phyloP scores from a whole-genome alignment of 2,797 vertebrate genomes.

The Simalia tracyae region DNA sequence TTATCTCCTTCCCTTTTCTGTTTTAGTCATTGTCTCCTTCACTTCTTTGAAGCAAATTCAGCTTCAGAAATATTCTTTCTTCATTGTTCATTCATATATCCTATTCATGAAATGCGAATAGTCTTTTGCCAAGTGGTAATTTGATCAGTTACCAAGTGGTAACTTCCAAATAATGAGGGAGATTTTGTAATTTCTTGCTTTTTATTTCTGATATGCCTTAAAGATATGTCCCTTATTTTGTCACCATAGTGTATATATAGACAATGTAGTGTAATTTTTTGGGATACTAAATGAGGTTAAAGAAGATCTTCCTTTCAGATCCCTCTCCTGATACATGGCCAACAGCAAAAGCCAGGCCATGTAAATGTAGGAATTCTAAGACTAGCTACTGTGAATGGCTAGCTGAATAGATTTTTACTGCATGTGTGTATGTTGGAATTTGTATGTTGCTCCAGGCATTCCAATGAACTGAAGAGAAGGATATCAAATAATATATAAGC shows the following conservation, averaged over 20 bases:
- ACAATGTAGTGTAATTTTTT: not conserved
- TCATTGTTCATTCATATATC: not conserved
- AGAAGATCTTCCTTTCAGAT: not conserved
- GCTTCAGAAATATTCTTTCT: not conserved
- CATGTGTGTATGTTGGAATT: not conserved
- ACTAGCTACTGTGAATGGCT: not conserved
- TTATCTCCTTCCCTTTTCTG: conserved; percentile 8
- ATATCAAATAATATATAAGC: not conserved
- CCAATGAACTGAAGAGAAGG: not conserved
- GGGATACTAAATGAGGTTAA: not conserved
- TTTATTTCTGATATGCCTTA: not conserved
- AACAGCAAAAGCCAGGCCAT: not conserved
- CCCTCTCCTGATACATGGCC: not conserved
- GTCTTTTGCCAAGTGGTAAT: not conserved
- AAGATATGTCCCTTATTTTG: not conserved
- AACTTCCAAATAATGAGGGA: not conserved
- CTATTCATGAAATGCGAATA: not conserved
- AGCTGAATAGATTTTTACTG: not conserved
- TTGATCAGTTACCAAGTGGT: not conserved
- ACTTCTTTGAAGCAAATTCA: conserved; percentile 10
- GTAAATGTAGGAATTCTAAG: not conserved
- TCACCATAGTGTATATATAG: not conserved
- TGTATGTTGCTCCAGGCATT: not conserved
- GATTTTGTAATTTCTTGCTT: not conserved
- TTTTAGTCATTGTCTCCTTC: conserved; percentile 29